These are phyloP conservation scores for Drosophila longiperda DNA, from an alignment of 2,888 invertebrate genomes.

Conservation along the genomic window DNA sequence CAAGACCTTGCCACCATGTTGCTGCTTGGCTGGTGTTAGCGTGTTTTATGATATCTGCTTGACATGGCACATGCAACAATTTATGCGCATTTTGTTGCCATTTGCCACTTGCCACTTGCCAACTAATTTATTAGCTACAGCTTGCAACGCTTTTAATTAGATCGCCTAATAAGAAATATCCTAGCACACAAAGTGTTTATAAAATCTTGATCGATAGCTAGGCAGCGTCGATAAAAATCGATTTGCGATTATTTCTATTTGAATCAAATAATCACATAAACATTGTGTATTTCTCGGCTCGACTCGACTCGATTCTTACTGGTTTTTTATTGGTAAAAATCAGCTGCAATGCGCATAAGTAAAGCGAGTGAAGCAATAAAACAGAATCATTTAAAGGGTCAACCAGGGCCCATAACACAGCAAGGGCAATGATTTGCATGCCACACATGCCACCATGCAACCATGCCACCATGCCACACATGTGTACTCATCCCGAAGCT, in stretches of 20 bases:
- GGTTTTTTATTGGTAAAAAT: background rate
- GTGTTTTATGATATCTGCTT: conserved; percentile 60
- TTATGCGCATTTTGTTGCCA: conserved; percentile 55
- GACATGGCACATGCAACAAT: conserved; percentile 56
- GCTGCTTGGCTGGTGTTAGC: conserved; percentile 23
- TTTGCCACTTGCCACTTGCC: conserved; percentile 24
- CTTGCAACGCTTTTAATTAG: conserved; percentile 19
- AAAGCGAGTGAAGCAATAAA: background rate
- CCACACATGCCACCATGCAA: background rate
- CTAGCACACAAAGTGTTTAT: background rate
- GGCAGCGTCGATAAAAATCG: no score
- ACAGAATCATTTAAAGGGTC: background rate
- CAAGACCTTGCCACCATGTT: background rate
- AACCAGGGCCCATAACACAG: conserved; percentile 1
- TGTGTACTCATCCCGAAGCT: background rate
- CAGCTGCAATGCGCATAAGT: conserved; percentile 30
- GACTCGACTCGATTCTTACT: background rate
- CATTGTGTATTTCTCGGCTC: background rate
- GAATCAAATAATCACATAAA: no score
- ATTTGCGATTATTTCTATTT: no score
- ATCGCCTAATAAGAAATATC: background rate
- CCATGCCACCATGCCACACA: conserved; percentile 1
- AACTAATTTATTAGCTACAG: conserved; percentile 17
- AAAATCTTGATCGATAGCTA: background rate
- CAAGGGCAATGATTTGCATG: conserved; percentile 8